A percentile compares a stretch with the other conserved stretches of the same genome.
Conservation (phyloP, 2,888 invertebrate species). For the Lasioglossum leucozonium region DNA sequence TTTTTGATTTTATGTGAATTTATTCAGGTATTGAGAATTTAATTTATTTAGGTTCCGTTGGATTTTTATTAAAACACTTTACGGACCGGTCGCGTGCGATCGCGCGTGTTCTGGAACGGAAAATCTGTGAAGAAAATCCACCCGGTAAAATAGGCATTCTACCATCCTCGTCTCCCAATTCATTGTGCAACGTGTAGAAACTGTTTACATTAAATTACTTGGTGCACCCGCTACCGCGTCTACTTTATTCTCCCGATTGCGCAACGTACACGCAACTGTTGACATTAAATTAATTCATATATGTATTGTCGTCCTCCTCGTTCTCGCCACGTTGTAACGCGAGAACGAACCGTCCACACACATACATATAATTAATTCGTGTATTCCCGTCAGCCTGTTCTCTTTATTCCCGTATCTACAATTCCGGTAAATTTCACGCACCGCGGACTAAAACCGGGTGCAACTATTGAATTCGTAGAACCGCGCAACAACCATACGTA, state of each 20-base stretch:
- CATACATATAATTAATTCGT: not conserved
- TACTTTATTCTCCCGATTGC: not conserved
- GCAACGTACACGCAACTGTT: not conserved
- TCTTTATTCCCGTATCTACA: not conserved
- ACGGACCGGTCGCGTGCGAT: too few species aligned
- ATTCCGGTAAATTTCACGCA: not conserved
- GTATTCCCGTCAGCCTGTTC: not conserved
- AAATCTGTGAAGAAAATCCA: not conserved
- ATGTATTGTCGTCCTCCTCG: not conserved
- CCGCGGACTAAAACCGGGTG: too few species aligned
- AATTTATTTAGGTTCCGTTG: too few species aligned
- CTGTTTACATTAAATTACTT: not conserved
- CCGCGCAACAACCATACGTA: not conserved
- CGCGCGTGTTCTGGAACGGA: too few species aligned
- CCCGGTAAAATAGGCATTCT: not conserved
- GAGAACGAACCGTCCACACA: not conserved
- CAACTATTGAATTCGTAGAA: not conserved
- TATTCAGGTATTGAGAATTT: too few species aligned
- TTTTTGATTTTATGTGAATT: too few species aligned
- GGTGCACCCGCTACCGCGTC: not conserved
- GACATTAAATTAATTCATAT: not conserved
- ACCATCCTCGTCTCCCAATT: not conserved
- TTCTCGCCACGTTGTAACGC: not conserved
- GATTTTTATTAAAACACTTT: too few species aligned
- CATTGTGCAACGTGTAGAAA: not conserved